These are phyloP conservation scores for Myathropa florea DNA, from an alignment of 2,888 invertebrate genomes.

Conservation along the genomic window DNA sequence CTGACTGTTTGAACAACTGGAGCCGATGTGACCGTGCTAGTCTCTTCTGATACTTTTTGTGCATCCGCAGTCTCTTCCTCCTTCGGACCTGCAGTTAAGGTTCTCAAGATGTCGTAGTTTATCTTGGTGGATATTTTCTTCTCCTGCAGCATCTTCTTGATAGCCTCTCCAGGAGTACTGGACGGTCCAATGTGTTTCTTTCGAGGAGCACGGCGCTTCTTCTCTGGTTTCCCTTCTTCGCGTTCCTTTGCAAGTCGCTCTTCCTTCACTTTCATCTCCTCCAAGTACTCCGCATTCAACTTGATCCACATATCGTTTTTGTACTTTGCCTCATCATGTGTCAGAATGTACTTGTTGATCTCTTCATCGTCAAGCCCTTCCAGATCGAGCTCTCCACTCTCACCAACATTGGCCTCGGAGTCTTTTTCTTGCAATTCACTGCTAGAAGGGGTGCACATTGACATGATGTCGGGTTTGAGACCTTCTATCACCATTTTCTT, in stretches of 20 bases:
- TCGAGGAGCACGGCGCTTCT: slow-evolving; percentile 86
- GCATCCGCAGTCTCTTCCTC: slow-evolving; percentile 36
- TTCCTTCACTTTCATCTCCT: slow-evolving; percentile 92
- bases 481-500: slow-evolving; percentile 76
- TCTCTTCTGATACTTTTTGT: slow-evolving; percentile 38
- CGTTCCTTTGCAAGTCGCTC: slow-evolving; percentile 89
- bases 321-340: slow-evolving; percentile 88
- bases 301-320: slow-evolving; percentile 94
- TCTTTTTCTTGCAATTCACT: slow-evolving; percentile 81
- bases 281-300: slow-evolving; percentile 92
- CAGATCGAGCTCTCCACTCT: slow-evolving; percentile 84
- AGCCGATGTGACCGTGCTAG: slow-evolving; percentile 72
- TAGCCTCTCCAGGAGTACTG: slow-evolving; percentile 91
- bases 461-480: slow-evolving; percentile 87
- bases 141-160: slow-evolving; percentile 97
- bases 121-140: slow-evolving; percentile 98
- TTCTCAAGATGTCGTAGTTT: slow-evolving; percentile 97
- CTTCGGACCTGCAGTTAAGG: slow-evolving; percentile 81
- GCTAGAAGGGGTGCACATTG: slow-evolving; percentile 87
- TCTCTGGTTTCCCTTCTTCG: slow-evolving; percentile 93
- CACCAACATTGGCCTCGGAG: slow-evolving; percentile 71
- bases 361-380: slow-evolving; percentile 94
- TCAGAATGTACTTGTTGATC: slow-evolving; percentile 92
- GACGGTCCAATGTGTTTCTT: slow-evolving; percentile 86
- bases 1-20: slow-evolving; percentile 72